Base-by-base conservation (phyloP, 2,888 invertebrate genomes). In the Celastrina argiolus region DNA sequence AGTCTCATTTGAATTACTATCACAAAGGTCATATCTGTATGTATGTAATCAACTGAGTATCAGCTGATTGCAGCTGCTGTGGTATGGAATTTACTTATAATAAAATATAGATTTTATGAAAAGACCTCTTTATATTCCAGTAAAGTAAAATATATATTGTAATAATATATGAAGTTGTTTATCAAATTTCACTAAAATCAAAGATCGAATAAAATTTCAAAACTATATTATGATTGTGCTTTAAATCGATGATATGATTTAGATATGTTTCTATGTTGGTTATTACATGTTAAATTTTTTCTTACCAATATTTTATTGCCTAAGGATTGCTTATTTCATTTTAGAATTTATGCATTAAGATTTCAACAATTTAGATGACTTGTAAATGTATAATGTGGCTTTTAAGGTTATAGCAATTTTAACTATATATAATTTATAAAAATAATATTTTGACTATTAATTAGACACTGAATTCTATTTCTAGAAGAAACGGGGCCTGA, bases 1-100 rank as follows among this genome's bases (percentile, higher is more conserved):
- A 88, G 89, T 83, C 66, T 36, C 51, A 22, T 56, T 28, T 63
- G 12, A 12, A 8, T 31, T 31, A 34, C 59, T 34, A 18, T 36
- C 16, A 36, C 8, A 36, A 59, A 26, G 8, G 34, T 51, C n/a
- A 56, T 64, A 16, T 64, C n/a, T 45, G n/a, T 16, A 42, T 45
- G 6, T 63, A 14, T 42, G 28, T 42, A 42, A 28, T 63, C 28
- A 42, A 26, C 34, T 31, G 10, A 16, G 28, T 51, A 64, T 64
- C 64, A 64, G 64, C 64, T 64, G 64, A 64, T 64, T 63, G 18
- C 18, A 34, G 51, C 51, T 51, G 51, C 51, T 51, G 22, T 10
- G 16, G 26, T 12, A 4, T 18, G 10, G 45, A 4, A 22, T 26
- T 51, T 51, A 22, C 7, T 51, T 51, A 22, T 36, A 12, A 10